Evolutionary conservation across 2,113 vertebrate genomes (phyloP).

Genomic region (Butorides virescens): DNA sequence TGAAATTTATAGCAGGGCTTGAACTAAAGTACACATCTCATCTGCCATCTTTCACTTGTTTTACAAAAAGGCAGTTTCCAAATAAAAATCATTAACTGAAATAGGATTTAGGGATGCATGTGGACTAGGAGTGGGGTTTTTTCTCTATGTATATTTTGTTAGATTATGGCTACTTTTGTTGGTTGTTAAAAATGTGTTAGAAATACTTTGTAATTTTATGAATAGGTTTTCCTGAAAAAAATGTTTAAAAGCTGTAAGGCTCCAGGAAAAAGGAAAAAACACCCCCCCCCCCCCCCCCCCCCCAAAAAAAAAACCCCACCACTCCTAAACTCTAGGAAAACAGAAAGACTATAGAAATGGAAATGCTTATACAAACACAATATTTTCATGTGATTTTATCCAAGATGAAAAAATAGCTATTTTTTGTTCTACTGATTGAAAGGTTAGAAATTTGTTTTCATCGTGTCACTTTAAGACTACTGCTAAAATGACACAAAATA

Average conservation of each 20-base stretch:
- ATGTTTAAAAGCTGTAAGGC: rapidly evolving
- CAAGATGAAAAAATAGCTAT: neutral
- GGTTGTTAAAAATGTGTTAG: neutral
- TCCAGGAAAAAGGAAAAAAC: neutral
- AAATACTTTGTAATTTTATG: neutral
- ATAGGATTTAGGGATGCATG: neutral
- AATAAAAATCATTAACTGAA: neutral
- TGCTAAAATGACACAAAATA: neutral
- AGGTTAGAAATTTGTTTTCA: neutral
- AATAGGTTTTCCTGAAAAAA: neutral
- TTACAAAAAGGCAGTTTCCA: neutral
- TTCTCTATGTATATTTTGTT: neutral
- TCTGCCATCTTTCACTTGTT: neutral
- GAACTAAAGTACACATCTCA: neutral
- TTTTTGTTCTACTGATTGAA: neutral
- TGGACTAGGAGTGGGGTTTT: rapidly evolving
- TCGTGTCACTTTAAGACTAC: neutral
- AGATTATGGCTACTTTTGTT: neutral
- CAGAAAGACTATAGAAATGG: neutral
- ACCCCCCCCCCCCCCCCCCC: too few species aligned
- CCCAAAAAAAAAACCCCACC: neutral
- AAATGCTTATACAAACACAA: neutral
- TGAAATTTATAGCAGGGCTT: neutral
- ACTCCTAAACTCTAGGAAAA: neutral
- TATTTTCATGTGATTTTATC: neutral